Evolutionary conservation across 35 echinoderm and acorn worm species (phyloP).

Genomic region (Strongylocentrotus purpuratus): DNA sequence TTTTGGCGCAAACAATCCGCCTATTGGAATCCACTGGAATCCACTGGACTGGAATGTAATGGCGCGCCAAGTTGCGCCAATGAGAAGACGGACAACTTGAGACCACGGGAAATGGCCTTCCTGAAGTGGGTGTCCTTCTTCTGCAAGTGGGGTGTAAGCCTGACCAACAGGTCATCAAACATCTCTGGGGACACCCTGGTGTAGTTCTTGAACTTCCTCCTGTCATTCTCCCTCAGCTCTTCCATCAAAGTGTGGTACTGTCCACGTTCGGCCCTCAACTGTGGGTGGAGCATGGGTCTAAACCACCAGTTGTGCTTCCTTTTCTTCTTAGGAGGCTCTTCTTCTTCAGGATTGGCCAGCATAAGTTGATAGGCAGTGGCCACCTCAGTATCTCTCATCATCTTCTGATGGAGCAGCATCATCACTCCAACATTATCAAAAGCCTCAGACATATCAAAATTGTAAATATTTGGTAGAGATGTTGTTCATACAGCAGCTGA

Average conservation of each 20-base stretch:
- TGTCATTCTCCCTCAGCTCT: no score
- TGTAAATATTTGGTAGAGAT: constrained; percentile 40
- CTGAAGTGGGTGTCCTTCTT: no score
- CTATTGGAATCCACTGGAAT: constrained; percentile 31
- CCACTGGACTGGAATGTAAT: no score
- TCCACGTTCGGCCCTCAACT: constrained; percentile 25
- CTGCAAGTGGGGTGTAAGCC: no score
- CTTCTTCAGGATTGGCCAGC: constrained; percentile 24
- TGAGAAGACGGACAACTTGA: no score
- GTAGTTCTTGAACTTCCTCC: no score
- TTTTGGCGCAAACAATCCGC: constrained; percentile 6
- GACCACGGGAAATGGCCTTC: no score
- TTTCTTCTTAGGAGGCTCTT: constrained; percentile 30
- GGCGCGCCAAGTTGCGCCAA: no score
- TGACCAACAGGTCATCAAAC: no score
- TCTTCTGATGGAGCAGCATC: constrained; percentile 27
- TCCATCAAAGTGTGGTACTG: not conserved
- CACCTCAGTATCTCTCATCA: constrained; percentile 16
- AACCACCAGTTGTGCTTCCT: constrained; percentile 24
- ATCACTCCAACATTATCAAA: constrained; percentile 38
- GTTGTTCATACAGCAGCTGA: constrained; percentile 46
- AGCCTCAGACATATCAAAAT: constrained; percentile 40
- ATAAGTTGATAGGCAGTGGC: constrained; percentile 25
- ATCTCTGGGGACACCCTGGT: no score
- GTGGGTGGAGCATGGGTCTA: constrained; percentile 24